Conservation (phyloP, 1,140 invertebrate genomes). For the Drosophila yakuba region DNA sequence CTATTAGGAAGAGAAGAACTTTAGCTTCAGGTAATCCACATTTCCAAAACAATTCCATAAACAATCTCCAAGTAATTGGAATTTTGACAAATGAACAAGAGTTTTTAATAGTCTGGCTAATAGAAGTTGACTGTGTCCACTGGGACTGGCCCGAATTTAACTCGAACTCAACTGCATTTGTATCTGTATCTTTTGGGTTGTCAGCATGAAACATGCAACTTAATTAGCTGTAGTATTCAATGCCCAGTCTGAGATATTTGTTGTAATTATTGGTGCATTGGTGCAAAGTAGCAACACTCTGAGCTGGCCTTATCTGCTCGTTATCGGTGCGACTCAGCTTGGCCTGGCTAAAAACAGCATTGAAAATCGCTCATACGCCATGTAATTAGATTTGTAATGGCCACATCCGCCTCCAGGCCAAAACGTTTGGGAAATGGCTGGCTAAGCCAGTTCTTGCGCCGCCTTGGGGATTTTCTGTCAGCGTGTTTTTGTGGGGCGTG, state of each 20-base stretch:
- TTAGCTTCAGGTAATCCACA: background rate
- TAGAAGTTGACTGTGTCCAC: constrained; percentile 53
- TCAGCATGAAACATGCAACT: constrained; percentile 63
- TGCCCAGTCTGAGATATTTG: background rate
- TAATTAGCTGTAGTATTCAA: constrained; percentile 52
- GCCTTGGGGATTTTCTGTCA: constrained; percentile 5
- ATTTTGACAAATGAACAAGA: constrained; percentile 53
- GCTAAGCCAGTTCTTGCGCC: constrained; percentile 41
- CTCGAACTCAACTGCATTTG: constrained; percentile 20
- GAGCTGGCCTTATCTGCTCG: constrained; percentile 34
- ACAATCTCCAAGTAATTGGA: constrained; percentile 14
- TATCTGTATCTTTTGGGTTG: constrained; percentile 33
- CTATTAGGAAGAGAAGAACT: constrained; percentile 21
- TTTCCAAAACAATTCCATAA: constrained; percentile 11
- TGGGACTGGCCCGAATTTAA: constrained; percentile 31
- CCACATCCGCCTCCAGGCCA: constrained; percentile 39
- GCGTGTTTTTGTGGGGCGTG: constrained; percentile 29
- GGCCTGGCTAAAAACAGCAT: constrained; percentile 31
- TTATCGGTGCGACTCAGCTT: constrained; percentile 39
- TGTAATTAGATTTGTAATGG: constrained; percentile 56
- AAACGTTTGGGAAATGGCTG: constrained; percentile 43
- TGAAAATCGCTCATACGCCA: constrained; percentile 55
- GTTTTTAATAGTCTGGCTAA: constrained; percentile 63
- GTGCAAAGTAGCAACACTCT: constrained; percentile 15
- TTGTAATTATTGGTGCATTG: constrained; percentile 11